phyloP scores from a whole-genome alignment of 2,888 invertebrate species.

The Brassicogethes aeneus region DNA sequence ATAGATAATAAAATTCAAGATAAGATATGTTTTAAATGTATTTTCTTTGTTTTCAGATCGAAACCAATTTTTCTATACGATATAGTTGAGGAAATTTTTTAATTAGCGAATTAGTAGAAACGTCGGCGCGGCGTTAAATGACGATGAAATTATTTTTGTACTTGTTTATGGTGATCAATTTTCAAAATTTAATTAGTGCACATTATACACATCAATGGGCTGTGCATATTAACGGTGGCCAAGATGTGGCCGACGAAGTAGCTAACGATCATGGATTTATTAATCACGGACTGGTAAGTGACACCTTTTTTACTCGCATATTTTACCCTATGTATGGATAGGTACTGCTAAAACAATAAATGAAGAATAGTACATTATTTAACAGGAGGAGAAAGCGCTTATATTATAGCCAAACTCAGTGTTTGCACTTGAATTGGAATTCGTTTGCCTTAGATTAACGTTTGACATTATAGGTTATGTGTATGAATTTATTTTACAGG shows the following conservation, averaged over 20 bases:
- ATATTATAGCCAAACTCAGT: too few species aligned
- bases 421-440: too few species aligned
- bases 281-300: constrained; percentile 75
- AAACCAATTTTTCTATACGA: constrained; percentile 15
- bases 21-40: too few species aligned
- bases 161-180: constrained; percentile 24
- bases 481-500: too few species aligned
- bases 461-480: too few species aligned
- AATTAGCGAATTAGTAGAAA: neutral
- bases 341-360: too few species aligned
- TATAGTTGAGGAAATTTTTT: neutral
- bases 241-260: constrained; percentile 58
- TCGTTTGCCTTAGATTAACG: too few species aligned
- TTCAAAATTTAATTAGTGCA: constrained; percentile 21
- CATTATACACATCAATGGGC: constrained; percentile 82
- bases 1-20: too few species aligned
- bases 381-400: too few species aligned
- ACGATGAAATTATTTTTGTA: constrained; percentile 28
- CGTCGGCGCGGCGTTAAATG: constrained; percentile 11
- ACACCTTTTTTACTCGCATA: too few species aligned
- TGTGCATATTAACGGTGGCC: constrained; percentile 64
- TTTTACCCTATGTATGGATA: too few species aligned
- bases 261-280: constrained; percentile 76
- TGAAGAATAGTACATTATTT: too few species aligned
- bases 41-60: constrained; percentile 19